Percentiles rank a stretch among this genome's conserved stretches.
Conservation (phyloP, 2,113 vertebrate species). For the Lycocorax pyrrhopterus region DNA sequence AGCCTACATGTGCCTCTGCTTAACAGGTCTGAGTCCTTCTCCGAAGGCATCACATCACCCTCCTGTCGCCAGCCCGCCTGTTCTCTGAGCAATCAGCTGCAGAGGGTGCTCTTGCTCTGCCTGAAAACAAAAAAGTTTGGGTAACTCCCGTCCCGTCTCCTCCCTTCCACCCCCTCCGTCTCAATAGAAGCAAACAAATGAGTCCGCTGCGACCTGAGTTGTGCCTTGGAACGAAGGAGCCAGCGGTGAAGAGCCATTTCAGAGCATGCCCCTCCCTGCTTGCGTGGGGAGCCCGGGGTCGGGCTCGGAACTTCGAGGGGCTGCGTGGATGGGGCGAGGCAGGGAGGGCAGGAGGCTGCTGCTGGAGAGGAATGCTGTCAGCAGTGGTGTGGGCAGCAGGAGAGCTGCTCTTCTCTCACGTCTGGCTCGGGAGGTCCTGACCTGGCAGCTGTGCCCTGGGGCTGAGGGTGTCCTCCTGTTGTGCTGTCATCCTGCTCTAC, state of each 20-base stretch:
- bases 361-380: not conserved
- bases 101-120: constrained; percentile 72
- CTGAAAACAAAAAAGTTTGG: not conserved
- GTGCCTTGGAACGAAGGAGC: not conserved
- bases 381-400: not conserved
- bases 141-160: not conserved
- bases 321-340: not conserved
- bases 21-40: not conserved
- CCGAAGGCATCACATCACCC: rapidly evolving
- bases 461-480: not conserved
- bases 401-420: not conserved
- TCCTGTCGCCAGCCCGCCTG: not conserved
- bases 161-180: not conserved
- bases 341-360: not conserved
- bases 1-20: not conserved
- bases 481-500: not conserved
- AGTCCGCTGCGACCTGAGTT: not conserved
- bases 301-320: not conserved
- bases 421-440: not conserved
- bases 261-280: not conserved
- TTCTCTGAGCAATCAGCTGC: constrained; percentile 1
- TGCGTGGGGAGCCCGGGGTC: not conserved
- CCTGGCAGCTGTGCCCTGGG: not conserved
- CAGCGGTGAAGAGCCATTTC: not conserved
- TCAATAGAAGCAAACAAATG: not conserved